Evolutionary conservation across 2,797 vertebrate species (phyloP).

Genomic region (Cryptoblepharus egeriae): DNA sequence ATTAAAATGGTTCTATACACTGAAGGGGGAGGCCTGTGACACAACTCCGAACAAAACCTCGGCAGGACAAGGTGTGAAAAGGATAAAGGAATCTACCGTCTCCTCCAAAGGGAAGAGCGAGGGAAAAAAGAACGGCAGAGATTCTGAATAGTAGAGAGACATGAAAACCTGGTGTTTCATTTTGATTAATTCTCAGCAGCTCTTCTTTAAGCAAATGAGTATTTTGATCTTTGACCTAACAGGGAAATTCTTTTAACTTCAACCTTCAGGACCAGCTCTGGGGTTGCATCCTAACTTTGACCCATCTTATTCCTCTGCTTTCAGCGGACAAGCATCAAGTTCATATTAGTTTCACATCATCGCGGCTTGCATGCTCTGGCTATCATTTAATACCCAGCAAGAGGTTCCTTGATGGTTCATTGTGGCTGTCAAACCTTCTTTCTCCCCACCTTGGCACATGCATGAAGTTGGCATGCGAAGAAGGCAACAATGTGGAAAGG

Average conservation of each 20-base stretch:
- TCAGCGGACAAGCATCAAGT: conserved; percentile 69
- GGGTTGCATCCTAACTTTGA: conserved; percentile 60
- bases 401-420: conserved; percentile 76
- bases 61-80: conserved; percentile 74
- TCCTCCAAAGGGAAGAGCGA: conserved; percentile 67
- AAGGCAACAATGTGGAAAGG: conserved; percentile 38
- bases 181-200: conserved; percentile 73
- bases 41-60: conserved; percentile 75
- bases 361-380: conserved; percentile 58
- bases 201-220: conserved; percentile 73
- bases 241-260: conserved; percentile 59
- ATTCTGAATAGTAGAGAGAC: conserved; percentile 63
- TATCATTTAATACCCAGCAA: conserved; percentile 72
- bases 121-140: conserved; percentile 16
- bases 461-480: conserved; percentile 75
- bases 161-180: conserved; percentile 70
- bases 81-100: conserved; percentile 69
- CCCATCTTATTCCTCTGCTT: conserved; percentile 67
- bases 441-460: conserved; percentile 69
- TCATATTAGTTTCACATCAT: conserved; percentile 67
- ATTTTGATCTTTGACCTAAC: conserved; percentile 63
- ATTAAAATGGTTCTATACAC: conserved; percentile 79
- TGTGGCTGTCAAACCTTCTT: conserved; percentile 57
- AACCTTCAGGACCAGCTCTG: conserved; percentile 61
- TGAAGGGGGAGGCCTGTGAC: conserved; percentile 75